Conservation (phyloP, 2,888 invertebrate genomes). For the Rhagonycha lutea region DNA sequence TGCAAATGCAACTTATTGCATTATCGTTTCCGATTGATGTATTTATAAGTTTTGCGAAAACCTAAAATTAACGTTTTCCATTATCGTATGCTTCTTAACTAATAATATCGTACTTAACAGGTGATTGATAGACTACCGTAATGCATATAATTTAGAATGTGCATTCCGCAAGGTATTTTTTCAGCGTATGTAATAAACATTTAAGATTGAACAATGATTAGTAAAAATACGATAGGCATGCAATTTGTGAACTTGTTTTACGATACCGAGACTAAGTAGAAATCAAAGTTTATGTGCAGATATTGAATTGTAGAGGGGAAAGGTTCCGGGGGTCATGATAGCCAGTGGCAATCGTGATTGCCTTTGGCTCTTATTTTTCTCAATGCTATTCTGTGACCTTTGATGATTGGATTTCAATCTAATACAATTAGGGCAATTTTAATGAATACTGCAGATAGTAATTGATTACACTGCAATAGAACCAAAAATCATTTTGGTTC, state of each 20-base stretch:
- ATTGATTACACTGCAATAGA: slow-evolving; percentile 7
- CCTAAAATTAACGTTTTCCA: neutral
- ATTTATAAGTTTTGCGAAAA: neutral
- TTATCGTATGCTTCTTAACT: neutral
- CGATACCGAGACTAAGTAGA: slow-evolving; percentile 15
- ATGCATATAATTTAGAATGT: slow-evolving; percentile 9
- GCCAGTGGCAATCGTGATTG: slow-evolving; percentile 35
- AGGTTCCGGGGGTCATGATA: slow-evolving; percentile 27
- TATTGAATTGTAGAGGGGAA: slow-evolving; percentile 7
- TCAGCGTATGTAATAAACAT: slow-evolving; percentile 4
- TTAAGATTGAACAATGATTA: neutral
- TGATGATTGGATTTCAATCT: slow-evolving; percentile 38
- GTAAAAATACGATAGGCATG: slow-evolving; percentile 11
- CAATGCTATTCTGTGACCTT: slow-evolving; percentile 43
- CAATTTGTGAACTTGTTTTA: slow-evolving; percentile 19
- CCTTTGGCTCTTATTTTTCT: slow-evolving; percentile 35
- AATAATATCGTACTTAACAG: neutral
- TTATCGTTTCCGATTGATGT: neutral
- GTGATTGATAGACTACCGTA: slow-evolving; percentile 4
- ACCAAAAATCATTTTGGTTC: neutral
- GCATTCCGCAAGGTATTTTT: slow-evolving; percentile 12
- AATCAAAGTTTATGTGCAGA: slow-evolving; percentile 21
- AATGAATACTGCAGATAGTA: slow-evolving; percentile 10
- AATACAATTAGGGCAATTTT: slow-evolving; percentile 38
- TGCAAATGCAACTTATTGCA: neutral